Evolutionary conservation across 2,113 vertebrate species (phyloP).

Genomic region (Myanophis thanlyinensis): DNA sequence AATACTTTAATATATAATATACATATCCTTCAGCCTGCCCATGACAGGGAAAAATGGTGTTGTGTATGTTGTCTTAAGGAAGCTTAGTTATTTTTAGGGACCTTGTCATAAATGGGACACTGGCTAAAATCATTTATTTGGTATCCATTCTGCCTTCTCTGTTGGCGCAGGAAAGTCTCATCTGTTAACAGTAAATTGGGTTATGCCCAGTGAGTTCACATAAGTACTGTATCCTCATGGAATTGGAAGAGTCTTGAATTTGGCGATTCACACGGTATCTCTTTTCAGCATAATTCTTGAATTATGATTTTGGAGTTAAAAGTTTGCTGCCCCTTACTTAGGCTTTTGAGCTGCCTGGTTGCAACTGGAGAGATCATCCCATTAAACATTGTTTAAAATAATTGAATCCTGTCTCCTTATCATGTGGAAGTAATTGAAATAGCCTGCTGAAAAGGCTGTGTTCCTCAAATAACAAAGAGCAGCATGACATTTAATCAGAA

Average conservation of each 20-base stretch:
- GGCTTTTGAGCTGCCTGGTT: neutral
- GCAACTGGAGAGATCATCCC: neutral
- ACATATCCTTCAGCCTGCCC: neutral
- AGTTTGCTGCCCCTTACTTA: neutral
- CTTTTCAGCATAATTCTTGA: neutral
- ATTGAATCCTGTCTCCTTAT: neutral
- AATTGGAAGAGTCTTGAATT: neutral
- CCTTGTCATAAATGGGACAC: neutral
- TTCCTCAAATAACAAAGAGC: neutral
- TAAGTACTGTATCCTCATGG: neutral
- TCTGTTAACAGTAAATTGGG: neutral
- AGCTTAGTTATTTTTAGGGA: neutral
- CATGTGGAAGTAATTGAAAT: neutral
- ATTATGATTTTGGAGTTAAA: neutral
- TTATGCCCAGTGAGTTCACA: neutral
- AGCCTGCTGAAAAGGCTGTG: neutral
- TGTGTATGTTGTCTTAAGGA: neutral
- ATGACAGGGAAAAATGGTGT: neutral
- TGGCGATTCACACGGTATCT: neutral
- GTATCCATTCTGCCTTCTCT: neutral
- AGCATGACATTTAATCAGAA: neutral
- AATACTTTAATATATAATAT: neutral
- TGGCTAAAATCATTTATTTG: neutral
- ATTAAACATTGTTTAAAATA: neutral
- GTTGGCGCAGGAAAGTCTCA: neutral